Conservation (phyloP, 2,113 vertebrate species). For the Sylvietta virens region DNA sequence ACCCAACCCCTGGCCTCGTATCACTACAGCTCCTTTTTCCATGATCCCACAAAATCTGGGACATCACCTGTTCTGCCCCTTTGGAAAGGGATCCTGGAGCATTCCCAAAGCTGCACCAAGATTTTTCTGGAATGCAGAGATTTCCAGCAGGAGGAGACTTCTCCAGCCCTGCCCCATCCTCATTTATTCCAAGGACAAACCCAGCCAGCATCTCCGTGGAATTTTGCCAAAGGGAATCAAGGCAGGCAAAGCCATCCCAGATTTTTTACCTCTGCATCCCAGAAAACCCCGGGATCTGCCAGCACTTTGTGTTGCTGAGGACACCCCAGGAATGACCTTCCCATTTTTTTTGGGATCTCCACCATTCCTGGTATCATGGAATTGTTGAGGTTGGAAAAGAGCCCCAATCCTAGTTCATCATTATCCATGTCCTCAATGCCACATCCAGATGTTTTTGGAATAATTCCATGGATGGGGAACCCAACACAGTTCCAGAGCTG, state of each 20-base stretch:
- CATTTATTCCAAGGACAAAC: background rate
- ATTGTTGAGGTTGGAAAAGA: background rate
- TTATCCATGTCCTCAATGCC: background rate
- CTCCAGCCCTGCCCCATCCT: background rate
- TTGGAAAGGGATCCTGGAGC: background rate
- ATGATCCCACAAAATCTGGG: rapidly evolving
- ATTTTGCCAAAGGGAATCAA: background rate
- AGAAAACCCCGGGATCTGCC: rapidly evolving
- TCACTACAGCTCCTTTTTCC: background rate
- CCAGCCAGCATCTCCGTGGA: background rate
- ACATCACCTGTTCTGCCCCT: background rate
- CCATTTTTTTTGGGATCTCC: background rate
- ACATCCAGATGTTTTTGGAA: background rate
- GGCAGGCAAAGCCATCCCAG: background rate
- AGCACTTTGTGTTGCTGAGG: rapidly evolving
- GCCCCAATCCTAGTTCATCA: background rate
- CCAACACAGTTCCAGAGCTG: background rate
- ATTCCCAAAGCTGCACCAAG: background rate
- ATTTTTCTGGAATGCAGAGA: background rate
- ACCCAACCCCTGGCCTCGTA: background rate
- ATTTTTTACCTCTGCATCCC: background rate
- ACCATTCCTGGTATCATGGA: background rate
- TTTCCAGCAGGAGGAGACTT: background rate
- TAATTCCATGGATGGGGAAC: background rate
- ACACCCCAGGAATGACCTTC: background rate